phyloP scores from a whole-genome alignment of 2,888 invertebrate genomes.

The Ophonus ardosiacus region DNA sequence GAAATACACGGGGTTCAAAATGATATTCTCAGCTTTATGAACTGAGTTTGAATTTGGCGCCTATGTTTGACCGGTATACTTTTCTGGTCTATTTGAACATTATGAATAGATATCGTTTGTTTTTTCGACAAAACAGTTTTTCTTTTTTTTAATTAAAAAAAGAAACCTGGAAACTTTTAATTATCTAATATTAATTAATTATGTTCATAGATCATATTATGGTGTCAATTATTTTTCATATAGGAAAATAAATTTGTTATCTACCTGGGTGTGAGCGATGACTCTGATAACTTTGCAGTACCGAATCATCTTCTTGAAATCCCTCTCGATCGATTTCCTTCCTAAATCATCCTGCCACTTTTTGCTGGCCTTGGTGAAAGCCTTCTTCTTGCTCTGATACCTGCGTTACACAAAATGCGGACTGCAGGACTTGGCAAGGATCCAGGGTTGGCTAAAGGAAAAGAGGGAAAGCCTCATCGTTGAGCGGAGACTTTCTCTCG shows the following conservation, averaged over 20 bases:
- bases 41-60: too few relatives aligned
- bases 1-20: too few relatives aligned
- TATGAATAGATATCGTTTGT: too few relatives aligned
- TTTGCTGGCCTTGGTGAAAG: constrained; percentile 98
- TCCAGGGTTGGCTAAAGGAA: constrained; percentile 68
- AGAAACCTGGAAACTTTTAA: too few relatives aligned
- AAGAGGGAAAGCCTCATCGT: constrained; percentile 83
- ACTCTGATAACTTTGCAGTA: constrained; percentile 98
- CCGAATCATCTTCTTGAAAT: constrained; percentile 97
- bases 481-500: constrained; percentile 82
- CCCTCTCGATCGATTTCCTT: constrained; percentile 96
- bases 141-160: too few relatives aligned
- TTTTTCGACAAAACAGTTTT: too few relatives aligned
- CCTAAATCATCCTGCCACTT: constrained; percentile 99
- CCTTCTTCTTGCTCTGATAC: constrained; percentile 99
- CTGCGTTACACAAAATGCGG: constrained; percentile 76
- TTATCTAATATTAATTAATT: too few relatives aligned
- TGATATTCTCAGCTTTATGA: too few relatives aligned
- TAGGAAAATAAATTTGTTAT: constrained; percentile 64
- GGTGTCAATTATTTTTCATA: too few relatives aligned
- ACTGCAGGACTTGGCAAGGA: constrained; percentile 55
- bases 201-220: too few relatives aligned
- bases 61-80: too few relatives aligned
- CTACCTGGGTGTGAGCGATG: constrained; percentile 98
- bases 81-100: too few relatives aligned